phyloP scores from a whole-genome alignment of 2,888 invertebrate species.

The Cataglyphis cursor region DNA sequence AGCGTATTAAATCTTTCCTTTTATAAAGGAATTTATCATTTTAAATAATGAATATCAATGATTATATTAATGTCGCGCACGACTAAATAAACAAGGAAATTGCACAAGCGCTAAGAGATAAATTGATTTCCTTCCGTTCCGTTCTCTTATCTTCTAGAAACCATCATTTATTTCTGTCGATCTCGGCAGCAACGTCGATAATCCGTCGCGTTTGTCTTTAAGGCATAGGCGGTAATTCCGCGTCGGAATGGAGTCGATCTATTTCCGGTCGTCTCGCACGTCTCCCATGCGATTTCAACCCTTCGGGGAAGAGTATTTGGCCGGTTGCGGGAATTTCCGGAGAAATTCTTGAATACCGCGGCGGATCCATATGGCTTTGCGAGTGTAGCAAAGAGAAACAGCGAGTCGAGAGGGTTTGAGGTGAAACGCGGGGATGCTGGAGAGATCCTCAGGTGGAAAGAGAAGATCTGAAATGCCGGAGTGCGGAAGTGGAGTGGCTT shows the following conservation, averaged over 20 bases:
- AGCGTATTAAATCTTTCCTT: not conserved
- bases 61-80: not conserved
- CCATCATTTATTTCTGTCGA: constrained; percentile 34
- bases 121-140: constrained; percentile 30
- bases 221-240: constrained; percentile 55
- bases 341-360: constrained; percentile 48
- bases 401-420: constrained; percentile 29
- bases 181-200: constrained; percentile 48
- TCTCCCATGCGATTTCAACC: constrained; percentile 56
- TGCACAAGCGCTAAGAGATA: not conserved
- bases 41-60: not conserved
- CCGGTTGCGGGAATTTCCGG: constrained; percentile 48
- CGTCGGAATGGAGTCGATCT: constrained; percentile 57
- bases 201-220: constrained; percentile 57
- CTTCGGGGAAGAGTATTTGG: constrained; percentile 32
- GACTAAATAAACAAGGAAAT: not conserved
- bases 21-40: not conserved
- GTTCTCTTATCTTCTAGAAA: constrained; percentile 2
- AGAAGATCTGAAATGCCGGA: constrained; percentile 36
- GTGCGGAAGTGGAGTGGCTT: constrained; percentile 48
- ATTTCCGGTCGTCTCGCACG: constrained; percentile 56
- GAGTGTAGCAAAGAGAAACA: constrained; percentile 38
- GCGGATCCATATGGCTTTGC: constrained; percentile 46
- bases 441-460: constrained; percentile 56
- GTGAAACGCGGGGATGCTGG: constrained; percentile 32